phyloP scores from a whole-genome alignment of 1,140 invertebrate genomes.

The Drosophila watanabei region DNA sequence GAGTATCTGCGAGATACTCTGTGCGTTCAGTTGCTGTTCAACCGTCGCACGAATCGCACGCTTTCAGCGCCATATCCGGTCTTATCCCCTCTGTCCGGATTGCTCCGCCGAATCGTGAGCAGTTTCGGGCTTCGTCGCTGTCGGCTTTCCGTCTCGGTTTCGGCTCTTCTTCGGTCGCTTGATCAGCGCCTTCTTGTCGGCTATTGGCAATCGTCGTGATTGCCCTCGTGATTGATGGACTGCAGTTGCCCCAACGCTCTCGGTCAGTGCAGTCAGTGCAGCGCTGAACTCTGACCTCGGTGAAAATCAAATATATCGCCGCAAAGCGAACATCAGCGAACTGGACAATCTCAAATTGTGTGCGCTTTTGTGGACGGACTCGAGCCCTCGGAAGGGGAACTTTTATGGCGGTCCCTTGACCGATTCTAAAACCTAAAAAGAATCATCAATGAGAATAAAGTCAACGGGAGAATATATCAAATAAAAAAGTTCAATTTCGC shows the following conservation, averaged over 20 bases:
- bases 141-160: constrained; percentile 31
- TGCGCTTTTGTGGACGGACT: constrained; percentile 44
- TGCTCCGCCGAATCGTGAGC: constrained; percentile 23
- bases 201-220: constrained; percentile 51
- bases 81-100: constrained; percentile 7
- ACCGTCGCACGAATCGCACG: constrained; percentile 65
- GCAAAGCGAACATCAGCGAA: constrained; percentile 2
- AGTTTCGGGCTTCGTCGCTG: constrained; percentile 23
- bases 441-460: constrained; percentile 37
- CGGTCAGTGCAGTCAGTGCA: constrained; percentile 64
- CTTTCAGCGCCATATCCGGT: constrained; percentile 35
- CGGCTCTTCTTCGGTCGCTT: constrained; percentile 32
- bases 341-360: constrained; percentile 58
- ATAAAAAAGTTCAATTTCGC: constrained; percentile 72
- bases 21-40: constrained; percentile 66
- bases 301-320: not conserved
- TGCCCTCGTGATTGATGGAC: constrained; percentile 71
- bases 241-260: constrained; percentile 59
- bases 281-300: constrained; percentile 20
- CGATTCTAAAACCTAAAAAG: constrained; percentile 46
- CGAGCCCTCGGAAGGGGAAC: constrained; percentile 26
- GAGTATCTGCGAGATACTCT: constrained; percentile 9
- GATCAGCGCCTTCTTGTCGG: constrained; percentile 63
- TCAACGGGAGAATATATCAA: constrained; percentile 43
- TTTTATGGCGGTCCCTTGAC: constrained; percentile 69